Evolutionary conservation across 2,888 invertebrate species (phyloP).

Genomic region (Anoplius nigerrimus): DNA sequence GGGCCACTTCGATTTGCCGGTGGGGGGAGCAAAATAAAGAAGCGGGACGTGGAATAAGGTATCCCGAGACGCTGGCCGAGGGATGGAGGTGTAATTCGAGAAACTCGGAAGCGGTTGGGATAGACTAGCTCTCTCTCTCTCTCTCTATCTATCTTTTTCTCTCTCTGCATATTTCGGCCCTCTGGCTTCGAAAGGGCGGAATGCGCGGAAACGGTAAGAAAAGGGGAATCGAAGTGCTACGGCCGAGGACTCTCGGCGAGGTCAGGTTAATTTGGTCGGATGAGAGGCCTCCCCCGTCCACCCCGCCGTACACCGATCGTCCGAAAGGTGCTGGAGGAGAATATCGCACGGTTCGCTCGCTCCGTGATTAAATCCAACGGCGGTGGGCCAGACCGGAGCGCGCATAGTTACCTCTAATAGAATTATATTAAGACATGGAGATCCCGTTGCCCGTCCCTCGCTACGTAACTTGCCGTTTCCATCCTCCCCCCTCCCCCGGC

Average conservation of each 20-base stretch:
- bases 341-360: constrained; percentile 70
- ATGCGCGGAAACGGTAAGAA: constrained; percentile 6
- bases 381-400: constrained; percentile 67
- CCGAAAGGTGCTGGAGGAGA: constrained; percentile 50
- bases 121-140: too few relatives aligned
- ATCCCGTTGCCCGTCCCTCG: constrained; percentile 43
- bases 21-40: too few relatives aligned
- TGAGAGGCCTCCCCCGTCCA: constrained; percentile 41
- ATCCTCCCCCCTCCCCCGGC: constrained; percentile 22
- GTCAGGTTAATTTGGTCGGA: constrained; percentile 65
- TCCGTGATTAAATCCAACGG: constrained; percentile 73
- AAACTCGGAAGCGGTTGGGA: too few relatives aligned
- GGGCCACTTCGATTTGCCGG: too few relatives aligned
- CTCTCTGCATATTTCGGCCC: constrained; percentile 38
- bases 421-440: constrained; percentile 73
- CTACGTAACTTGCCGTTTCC: constrained; percentile 20
- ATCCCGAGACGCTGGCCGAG: too few relatives aligned
- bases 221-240: background rate
- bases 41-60: too few relatives aligned
- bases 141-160: too few relatives aligned
- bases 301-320: constrained; percentile 14
- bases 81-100: too few relatives aligned
- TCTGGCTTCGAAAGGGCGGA: background rate
- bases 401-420: constrained; percentile 74
- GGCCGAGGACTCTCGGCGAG: constrained; percentile 30